These are phyloP conservation scores for Myotis planiceps DNA, from an alignment of 2,797 vertebrate species.

Conservation along the genomic window DNA sequence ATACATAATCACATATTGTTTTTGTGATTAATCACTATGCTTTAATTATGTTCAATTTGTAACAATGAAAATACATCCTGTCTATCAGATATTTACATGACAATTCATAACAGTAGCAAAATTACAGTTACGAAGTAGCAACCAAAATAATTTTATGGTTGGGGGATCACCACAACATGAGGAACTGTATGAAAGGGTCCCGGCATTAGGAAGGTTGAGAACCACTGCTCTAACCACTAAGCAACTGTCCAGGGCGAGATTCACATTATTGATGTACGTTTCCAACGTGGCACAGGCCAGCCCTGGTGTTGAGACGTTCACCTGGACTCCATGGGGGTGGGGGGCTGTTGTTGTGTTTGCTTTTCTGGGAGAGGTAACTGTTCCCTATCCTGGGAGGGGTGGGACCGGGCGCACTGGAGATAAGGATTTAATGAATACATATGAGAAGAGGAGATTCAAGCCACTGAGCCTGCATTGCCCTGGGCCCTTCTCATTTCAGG, in stretches of 20 bases:
- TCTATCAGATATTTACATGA: no score
- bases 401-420: conserved; percentile 8
- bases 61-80: no score
- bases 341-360: conserved; percentile 57
- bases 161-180: no score
- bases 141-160: no score
- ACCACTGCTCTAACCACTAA: no score
- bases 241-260: neutral
- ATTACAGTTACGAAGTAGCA: no score
- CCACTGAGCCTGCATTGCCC: conserved; percentile 56
- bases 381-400: conserved; percentile 53
- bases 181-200: no score
- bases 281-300: conserved; percentile 41
- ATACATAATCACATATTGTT: no score
- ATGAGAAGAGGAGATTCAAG: conserved; percentile 74
- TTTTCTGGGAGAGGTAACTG: conserved; percentile 56
- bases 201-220: no score
- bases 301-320: conserved; percentile 62
- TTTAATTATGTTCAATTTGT: no score
- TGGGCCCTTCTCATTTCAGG: conserved; percentile 73
- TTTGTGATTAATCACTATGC: no score
- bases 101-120: no score
- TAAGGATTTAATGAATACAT: conserved; percentile 82
- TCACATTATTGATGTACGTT: conserved; percentile 44
- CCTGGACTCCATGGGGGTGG: neutral